These are phyloP conservation scores for Eupithecia subfuscata DNA, from an alignment of 2,888 invertebrate genomes.

Conservation along the genomic window DNA sequence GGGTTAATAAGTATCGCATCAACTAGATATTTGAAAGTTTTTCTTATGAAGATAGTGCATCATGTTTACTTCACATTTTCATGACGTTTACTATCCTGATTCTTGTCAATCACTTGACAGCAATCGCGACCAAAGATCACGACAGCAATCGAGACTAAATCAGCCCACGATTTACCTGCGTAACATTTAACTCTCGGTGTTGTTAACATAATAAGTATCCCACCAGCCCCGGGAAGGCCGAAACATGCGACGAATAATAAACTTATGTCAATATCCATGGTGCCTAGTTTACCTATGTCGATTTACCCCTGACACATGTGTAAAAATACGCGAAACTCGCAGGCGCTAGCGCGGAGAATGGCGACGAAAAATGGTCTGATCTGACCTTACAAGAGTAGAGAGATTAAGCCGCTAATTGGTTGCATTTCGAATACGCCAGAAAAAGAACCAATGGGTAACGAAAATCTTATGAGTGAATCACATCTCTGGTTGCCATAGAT, in stretches of 20 bases:
- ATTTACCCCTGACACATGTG: neutral
- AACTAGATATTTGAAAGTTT: neutral
- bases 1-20: too few relatives aligned
- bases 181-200: neutral
- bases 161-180: neutral
- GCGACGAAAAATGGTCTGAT: too few relatives aligned
- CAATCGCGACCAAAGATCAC: neutral
- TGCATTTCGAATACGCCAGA: neutral
- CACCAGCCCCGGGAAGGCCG: neutral
- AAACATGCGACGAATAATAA: neutral
- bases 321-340: too few relatives aligned
- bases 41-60: neutral
- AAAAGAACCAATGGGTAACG: neutral
- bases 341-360: too few relatives aligned
- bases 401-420: neutral
- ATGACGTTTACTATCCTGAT: neutral
- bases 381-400: too few relatives aligned
- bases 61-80: neutral
- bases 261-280: neutral
- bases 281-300: neutral
- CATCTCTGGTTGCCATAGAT: neutral
- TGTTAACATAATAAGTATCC: neutral
- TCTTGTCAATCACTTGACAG: neutral
- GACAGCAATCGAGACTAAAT: neutral
- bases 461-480: neutral